A percentile compares a stretch with the other conserved stretches of the same genome.
phyloP scores from a whole-genome alignment of 2,113 vertebrate species.

The Oriolus oriolus region DNA sequence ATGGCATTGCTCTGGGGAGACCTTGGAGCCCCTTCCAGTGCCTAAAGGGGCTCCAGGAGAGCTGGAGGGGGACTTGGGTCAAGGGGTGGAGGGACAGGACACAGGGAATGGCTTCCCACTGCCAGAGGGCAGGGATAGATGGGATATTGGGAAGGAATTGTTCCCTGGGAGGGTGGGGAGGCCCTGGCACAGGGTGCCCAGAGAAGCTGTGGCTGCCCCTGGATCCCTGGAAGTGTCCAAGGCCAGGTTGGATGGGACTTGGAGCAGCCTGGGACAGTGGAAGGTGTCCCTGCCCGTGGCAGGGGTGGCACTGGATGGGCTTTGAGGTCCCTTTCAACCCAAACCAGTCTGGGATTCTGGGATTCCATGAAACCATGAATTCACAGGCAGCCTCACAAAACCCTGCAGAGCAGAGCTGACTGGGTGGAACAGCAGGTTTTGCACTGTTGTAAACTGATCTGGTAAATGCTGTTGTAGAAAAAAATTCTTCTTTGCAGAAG shows the following conservation, averaged over 20 bases:
- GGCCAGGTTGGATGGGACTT: rapidly evolving
- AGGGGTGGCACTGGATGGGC: background rate
- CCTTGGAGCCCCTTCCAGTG: background rate
- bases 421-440: background rate
- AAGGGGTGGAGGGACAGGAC: background rate
- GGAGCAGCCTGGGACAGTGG: background rate
- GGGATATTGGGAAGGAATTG: background rate
- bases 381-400: background rate
- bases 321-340: background rate
- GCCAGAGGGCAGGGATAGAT: background rate
- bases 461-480: background rate
- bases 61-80: background rate
- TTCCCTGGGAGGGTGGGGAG: rapidly evolving
- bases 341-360: background rate
- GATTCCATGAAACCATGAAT: background rate
- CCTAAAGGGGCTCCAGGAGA: background rate
- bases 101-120: background rate
- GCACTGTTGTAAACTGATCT: background rate
- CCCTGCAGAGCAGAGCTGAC: background rate
- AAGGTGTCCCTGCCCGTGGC: too few species aligned
- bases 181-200: background rate
- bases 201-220: background rate
- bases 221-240: background rate
- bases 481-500: background rate
- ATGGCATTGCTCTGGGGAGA: background rate